Evolutionary conservation across 2,888 invertebrate genomes (phyloP), one percentile per base, ranked within the genome.

Genomic region (Ptychoptera albimana): DNA sequence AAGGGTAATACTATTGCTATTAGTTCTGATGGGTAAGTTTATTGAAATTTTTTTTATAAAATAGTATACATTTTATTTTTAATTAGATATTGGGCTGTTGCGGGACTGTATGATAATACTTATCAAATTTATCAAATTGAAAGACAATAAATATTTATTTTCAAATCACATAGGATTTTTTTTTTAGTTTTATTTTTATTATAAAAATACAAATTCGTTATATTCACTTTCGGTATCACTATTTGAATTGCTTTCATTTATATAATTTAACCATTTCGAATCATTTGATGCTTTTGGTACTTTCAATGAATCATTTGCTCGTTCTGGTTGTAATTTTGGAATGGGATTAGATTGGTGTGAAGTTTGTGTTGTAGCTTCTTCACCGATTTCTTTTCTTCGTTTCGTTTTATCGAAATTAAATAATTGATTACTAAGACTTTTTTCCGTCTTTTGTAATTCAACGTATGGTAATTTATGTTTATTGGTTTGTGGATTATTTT

Each of bases 1-100:
- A 60, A 54, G 39, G 63, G 62, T 2, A 58, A 56, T 39, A 48
- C 59, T n/a, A 61, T 63, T 9, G 55, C 57, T 16, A 50, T 58
- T 11, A 64, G 63, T 43, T 60, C 61, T 36, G 65, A 64, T 52
- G 63, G 61, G 63, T 62, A 54, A 52, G 48, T 40, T 14, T 10
- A 29, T 9, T 39, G 5, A 12, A 38, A 35, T 13, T 35, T 7
- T 13, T 31, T 11, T 45, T 44, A 37, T 40, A 6, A 34, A 38
- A n/a, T n/a, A n/a, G n/a, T n/a, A n/a, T n/a, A n/a, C n/a, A n/a
- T n/a, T n/a, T n/a, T n/a, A n/a, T n/a, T n/a, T n/a, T n/a, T n/a
- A 55, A 54, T 8, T 46, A 64, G 63, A 10, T 55, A 54, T 45
- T 65, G 65, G 64, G 48, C 64, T 15, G 54, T 65, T 9, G 59